Base-by-base conservation (phyloP, 2,888 invertebrate species). In the Slavum lentiscoides region DNA sequence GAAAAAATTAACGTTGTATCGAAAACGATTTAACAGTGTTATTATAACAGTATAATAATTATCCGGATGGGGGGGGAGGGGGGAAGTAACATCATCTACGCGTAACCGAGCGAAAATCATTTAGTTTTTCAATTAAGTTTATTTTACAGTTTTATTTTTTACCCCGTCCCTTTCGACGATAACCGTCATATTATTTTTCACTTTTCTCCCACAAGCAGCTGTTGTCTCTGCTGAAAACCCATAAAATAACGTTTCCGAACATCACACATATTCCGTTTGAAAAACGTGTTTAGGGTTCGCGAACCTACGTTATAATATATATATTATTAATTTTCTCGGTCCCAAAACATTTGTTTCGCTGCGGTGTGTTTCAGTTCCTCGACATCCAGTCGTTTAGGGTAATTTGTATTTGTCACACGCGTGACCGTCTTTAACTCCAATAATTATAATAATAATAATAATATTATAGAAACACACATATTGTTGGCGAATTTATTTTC, bases 71-170 rank as follows among this genome's bases (percentile, higher is more conserved):
- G n/a, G n/a, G n/a, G n/a, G n/a, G n/a, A n/a, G n/a, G n/a, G n/a
- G n/a, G n/a, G n/a, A n/a, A n/a, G n/a, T 17, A 64, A 23, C 62
- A 53, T 21, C 0, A 37, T 53, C 37, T 53, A n/a, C 21, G 37
- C 39, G 11, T 15, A 66, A 21, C 55, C 67, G 19, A 49, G 30
- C 43, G 30, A 68, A 59, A 67, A 17, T 58, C 39, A 49, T 76
- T 76, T 49, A 43, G 67, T 67, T 75, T 67, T 74, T 68, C 39
- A 59, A 68, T 75, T 67, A 67, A 67, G 43, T 75, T 59, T n/a
- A 19, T 23, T 64, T 64, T 53, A 17, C 13, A 1, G 6, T 11
- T 53, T 53, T 5, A 4, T 55, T 17, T 5, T 17, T 64, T 37
- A 55, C 23, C 15, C 19, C 59, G n/a, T 67, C 67, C n/a, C 67